phyloP scores from a whole-genome alignment of 2,797 vertebrate species.

The Zalophus californianus region DNA sequence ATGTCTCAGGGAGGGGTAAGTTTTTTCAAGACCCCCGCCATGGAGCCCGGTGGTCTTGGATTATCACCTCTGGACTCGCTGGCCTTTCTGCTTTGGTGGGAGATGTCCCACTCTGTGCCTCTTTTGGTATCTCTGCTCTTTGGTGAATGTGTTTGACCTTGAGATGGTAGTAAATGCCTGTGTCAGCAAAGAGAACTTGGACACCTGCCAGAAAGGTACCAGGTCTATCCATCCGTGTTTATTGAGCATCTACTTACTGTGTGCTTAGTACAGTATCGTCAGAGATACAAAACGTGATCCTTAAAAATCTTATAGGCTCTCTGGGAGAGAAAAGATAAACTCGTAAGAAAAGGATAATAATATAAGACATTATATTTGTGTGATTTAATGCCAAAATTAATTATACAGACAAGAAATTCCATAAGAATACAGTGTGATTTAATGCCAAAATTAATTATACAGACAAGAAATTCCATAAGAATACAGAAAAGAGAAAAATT shows the following conservation, averaged over 20 bases:
- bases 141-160: conserved; percentile 13
- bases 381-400: conserved; percentile 75
- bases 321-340: conserved; percentile 37
- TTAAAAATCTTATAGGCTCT: conserved; percentile 21
- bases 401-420: conserved; percentile 68
- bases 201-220: neutral
- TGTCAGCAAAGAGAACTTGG: neutral
- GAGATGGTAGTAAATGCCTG: neutral
- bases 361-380: neutral
- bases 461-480: conserved; percentile 69
- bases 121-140: neutral
- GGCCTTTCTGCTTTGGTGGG: neutral
- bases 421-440: conserved; percentile 65
- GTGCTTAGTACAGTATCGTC: neutral
- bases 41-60: neutral
- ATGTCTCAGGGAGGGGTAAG: neutral
- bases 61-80: neutral
- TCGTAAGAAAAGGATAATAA: conserved; percentile 60
- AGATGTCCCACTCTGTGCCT: neutral
- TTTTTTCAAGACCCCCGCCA: neutral
- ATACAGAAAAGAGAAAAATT: conserved; percentile 73
- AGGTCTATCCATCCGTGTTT: neutral
- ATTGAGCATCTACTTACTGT: neutral
- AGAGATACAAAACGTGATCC: neutral
- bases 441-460: conserved; percentile 74